Percentiles rank a stretch among this genome's conserved stretches.
Evolutionary conservation across 2,888 invertebrate species (phyloP).

Genomic region (Lissonota sp.): DNA sequence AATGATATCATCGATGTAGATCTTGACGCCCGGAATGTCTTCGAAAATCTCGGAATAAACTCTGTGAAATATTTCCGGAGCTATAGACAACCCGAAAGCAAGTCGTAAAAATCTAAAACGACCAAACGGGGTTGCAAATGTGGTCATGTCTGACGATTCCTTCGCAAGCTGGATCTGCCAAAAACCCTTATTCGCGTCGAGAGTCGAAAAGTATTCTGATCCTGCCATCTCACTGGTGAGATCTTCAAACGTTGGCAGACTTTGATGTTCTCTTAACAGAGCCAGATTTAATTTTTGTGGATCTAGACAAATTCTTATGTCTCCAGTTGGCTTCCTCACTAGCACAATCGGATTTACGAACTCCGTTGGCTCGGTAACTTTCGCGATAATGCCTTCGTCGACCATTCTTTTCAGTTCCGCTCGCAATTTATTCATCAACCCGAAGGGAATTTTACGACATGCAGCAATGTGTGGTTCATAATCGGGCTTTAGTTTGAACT

Average conservation of each 20-base stretch:
- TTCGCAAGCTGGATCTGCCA: too few relatives aligned
- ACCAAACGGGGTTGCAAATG: too few relatives aligned
- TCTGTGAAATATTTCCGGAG: conserved; percentile 71
- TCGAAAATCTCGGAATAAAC: conserved; percentile 67
- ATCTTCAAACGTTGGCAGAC: conserved; percentile 67
- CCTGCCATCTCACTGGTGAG: too few relatives aligned
- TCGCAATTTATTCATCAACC: conserved; percentile 44
- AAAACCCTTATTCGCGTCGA: too few relatives aligned
- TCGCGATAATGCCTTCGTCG: conserved; percentile 58
- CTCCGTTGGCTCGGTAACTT: conserved; percentile 65
- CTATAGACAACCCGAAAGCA: too few relatives aligned
- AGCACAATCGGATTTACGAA: conserved; percentile 67
- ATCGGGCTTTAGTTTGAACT: neutral
- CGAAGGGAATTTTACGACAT: conserved; percentile 53
- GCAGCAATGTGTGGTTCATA: conserved; percentile 8
- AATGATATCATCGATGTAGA: conserved; percentile 73
- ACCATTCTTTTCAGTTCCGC: conserved; percentile 53
- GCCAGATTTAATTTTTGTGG: conserved; percentile 65
- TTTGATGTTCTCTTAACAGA: conserved; percentile 66
- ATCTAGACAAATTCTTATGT: conserved; percentile 66
- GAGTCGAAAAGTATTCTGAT: too few relatives aligned
- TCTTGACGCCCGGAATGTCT: conserved; percentile 64
- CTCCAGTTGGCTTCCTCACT: conserved; percentile 56
- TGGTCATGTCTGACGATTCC: too few relatives aligned
- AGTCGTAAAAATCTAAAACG: too few relatives aligned